Base-by-base conservation (phyloP, 2,113 vertebrate species). In the Phalacrocorax aristotelis region DNA sequence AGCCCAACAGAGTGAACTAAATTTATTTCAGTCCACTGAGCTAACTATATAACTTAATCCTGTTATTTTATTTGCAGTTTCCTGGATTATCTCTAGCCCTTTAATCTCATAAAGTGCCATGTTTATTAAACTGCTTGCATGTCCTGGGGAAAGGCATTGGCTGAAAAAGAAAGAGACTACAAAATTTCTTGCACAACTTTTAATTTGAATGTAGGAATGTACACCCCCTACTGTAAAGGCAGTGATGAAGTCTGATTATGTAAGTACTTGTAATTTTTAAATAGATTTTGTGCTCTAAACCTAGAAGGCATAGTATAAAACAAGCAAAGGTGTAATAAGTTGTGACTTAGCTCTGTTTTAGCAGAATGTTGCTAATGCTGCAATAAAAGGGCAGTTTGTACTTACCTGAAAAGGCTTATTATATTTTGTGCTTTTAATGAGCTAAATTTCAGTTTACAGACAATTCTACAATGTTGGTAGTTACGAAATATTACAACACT, bases 41-140 rank as follows among this genome's bases (percentile, higher is more conserved):
- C 80, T 95, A 95, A 94, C 62, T 92, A 48, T 94, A 55, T 87
- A 96, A 92, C 77, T 87, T 95, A 94, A 96, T 96, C 95, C 62
- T 89, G 62, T 92, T 90, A 79, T 48, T 75, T 83, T 72, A 84
- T 95, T 89, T 96, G 58, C 70, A 29, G 66, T 90, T 93, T 96
- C 94, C 92, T 57, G 90, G 95, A 95, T 95, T 96, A 94, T 89
- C 85, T 77, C 70, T 95, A 71, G 52, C 57, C 68, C 83, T 77
- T 83, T 95, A 95, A 96, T 93, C 95, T 87, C 38, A 40, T 60
- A 58, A 83, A 80, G 70, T 90, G 48, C 79, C 19, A 5, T 77
- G 42, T 75, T 95, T 95, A 52, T 51, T 86, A 55, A 83, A 89
- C 71, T 86, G 15, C 49, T 89, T 87, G 70, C 79, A 70, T 84